These are phyloP conservation scores for Aleadryas rufinucha DNA, from an alignment of 2,113 vertebrate species.

Conservation along the genomic window DNA sequence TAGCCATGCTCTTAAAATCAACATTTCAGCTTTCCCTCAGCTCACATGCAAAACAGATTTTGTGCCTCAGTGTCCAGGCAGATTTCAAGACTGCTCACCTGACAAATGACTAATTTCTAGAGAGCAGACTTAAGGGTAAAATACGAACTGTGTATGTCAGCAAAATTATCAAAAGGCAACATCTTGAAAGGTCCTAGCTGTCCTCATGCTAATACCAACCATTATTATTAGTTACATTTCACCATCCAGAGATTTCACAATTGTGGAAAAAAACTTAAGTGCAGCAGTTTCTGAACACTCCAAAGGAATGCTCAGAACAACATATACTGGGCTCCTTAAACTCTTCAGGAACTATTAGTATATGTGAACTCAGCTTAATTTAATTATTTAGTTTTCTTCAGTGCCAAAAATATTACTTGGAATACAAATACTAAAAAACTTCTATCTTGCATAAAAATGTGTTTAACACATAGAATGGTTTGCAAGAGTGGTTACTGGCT, in stretches of 20 bases:
- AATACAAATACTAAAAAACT: not conserved
- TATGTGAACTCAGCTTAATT: not conserved
- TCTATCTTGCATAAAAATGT: not conserved
- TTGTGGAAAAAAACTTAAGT: not conserved
- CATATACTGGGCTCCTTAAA: not conserved
- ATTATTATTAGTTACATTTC: not conserved
- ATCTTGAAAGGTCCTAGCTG: not conserved
- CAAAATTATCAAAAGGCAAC: not conserved
- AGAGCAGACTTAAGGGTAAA: not conserved
- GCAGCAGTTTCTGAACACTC: not conserved
- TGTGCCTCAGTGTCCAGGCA: not conserved
- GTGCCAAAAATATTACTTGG: not conserved
- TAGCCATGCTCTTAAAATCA: not conserved
- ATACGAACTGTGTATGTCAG: fast-evolving
- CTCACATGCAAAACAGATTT: not conserved
- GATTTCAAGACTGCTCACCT: not conserved
- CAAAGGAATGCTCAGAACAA: not conserved
- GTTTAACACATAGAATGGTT: not conserved
- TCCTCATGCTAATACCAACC: not conserved
- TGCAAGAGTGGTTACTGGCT: not conserved
- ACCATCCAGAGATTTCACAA: not conserved
- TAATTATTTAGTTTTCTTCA: not conserved
- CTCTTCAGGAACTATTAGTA: not conserved
- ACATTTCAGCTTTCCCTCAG: not conserved
- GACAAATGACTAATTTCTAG: not conserved